Evolutionary conservation across 2,113 vertebrate genomes (phyloP).

Genomic region (Brienomyrus longianalis): DNA sequence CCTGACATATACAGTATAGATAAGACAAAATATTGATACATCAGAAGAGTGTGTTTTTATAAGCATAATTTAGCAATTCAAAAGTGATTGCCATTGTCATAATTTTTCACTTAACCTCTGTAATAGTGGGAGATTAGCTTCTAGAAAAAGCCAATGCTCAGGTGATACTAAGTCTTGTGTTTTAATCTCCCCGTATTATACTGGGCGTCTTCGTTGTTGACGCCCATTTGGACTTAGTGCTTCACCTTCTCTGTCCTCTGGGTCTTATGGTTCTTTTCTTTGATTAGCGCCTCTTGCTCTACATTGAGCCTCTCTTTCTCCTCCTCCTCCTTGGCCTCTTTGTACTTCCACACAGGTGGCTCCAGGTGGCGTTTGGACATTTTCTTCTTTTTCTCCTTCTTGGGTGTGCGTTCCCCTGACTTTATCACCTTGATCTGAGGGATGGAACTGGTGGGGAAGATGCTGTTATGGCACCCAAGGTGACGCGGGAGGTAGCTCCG

Average conservation of each 20-base stretch:
- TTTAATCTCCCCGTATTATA: not conserved
- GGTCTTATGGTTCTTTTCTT: slow-evolving; percentile 21
- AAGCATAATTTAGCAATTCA: not conserved
- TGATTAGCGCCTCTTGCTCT: slow-evolving; percentile 26
- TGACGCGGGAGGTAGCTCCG: slow-evolving; percentile 49
- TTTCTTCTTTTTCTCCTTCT: slow-evolving; percentile 40
- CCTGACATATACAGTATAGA: not conserved
- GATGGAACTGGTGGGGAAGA: slow-evolving; percentile 54
- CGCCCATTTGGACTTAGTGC: not conserved
- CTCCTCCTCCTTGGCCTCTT: slow-evolving; percentile 62
- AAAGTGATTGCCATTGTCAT: not conserved
- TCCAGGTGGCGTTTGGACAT: slow-evolving; percentile 53
- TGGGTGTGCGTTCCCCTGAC: not conserved
- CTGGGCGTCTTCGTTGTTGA: not conserved
- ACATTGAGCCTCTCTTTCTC: slow-evolving; percentile 51
- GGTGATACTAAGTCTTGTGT: not conserved
- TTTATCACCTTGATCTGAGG: slow-evolving; percentile 67
- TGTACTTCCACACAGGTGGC: slow-evolving; percentile 73
- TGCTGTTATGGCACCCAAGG: slow-evolving; percentile 47
- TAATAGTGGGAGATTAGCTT: not conserved
- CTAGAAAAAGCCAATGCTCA: not conserved
- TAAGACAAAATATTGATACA: not conserved
- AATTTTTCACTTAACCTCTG: not conserved
- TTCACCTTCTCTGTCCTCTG: slow-evolving; percentile 24
- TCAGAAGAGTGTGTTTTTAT: not conserved